Evolutionary conservation across 2,888 invertebrate genomes (phyloP), one percentile per base, ranked within the genome.

Genomic region (Papilio gigon): DNA sequence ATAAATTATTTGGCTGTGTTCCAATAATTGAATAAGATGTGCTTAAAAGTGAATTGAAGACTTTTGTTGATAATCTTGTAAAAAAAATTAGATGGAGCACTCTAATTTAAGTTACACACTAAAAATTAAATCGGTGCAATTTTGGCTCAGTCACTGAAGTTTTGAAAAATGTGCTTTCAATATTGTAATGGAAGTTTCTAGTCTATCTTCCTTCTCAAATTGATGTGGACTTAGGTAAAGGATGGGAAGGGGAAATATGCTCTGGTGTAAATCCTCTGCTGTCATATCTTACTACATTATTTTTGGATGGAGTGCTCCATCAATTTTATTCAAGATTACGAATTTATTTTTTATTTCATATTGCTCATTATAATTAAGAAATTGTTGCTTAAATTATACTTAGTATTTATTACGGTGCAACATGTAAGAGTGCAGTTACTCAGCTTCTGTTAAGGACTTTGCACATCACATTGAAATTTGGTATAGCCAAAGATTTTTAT

Each of bases 401-500:
- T 60, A 25, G 11, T 67, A 61, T 47, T 60, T 47, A 20, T 25
- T 25, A 35, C 12, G 12, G 33, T 67, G 66, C 22, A 61, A 14
- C 35, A 60, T 66, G 27, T 27, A 42, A 44, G 44, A 60, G 11
- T 50, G 25, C 27, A 27, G 33, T 53, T 44, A 44, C 17, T 25
- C 33, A 58, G 61, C 50, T 60, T 61, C 9, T 67, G 6, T 53
- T 56, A 44, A 62, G 47, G 17, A 47, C 27, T 47, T 59, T 64
- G 58, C 63, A 64, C 63, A 68, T 68, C 68, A 64, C 68, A 58
- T 44, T 68, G 35, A 44, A 68, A 59, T 68, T 68, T 42, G 68
- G 56, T 68, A 50, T 59, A 44, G 44, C 68, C 68, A 68, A 68
- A 68, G 68, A 68, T 63, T 68, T 33, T 64, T 68, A 66, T 66